Evolutionary conservation across 2,888 invertebrate species (phyloP).

Genomic region (Halocaridina rubra): DNA sequence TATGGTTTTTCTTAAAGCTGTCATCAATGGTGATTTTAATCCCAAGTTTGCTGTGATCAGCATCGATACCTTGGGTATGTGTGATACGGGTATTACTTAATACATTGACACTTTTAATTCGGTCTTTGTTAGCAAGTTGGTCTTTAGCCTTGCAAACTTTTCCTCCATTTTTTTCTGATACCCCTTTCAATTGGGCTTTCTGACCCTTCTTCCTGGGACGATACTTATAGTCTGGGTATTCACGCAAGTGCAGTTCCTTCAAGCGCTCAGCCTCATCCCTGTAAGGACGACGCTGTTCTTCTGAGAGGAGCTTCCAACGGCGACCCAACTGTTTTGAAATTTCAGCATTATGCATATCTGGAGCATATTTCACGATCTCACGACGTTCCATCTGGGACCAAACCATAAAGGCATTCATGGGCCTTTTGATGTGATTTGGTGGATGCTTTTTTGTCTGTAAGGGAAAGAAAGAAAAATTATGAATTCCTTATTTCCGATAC

Average conservation of each 20-base stretch:
- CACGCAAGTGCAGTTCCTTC: conserved; percentile 62
- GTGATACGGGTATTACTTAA: conserved; percentile 52
- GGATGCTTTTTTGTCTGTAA: conserved; percentile 95
- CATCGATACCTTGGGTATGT: conserved; percentile 65
- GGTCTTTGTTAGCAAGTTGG: conserved; percentile 1
- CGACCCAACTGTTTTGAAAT: conserved; percentile 90
- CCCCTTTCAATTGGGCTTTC: conserved; percentile 50
- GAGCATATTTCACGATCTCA: conserved; percentile 94
- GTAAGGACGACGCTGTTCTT: conserved; percentile 63
- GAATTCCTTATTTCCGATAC: too few relatives aligned
- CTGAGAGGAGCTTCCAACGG: conserved; percentile 63
- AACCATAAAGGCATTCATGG: conserved; percentile 99
- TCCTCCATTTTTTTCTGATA: conserved; percentile 46
- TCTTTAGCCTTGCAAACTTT: conserved; percentile 51
- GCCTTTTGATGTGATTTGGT: conserved; percentile 97
- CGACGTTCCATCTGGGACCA: conserved; percentile 98
- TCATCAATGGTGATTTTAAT: conserved; percentile 74
- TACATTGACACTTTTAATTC: conserved; percentile 43
- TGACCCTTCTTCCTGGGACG: conserved; percentile 63
- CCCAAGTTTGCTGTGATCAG: conserved; percentile 71
- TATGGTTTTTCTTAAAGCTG: conserved; percentile 68
- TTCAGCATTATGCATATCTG: conserved; percentile 98
- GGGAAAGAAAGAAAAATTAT: not conserved
- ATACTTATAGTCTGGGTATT: conserved; percentile 64
- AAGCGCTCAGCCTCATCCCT: conserved; percentile 63